Percentiles rank a stretch among this genome's conserved stretches.
Evolutionary conservation across 1,140 invertebrate species (phyloP).

Genomic region (Arctopsyche grandis): DNA sequence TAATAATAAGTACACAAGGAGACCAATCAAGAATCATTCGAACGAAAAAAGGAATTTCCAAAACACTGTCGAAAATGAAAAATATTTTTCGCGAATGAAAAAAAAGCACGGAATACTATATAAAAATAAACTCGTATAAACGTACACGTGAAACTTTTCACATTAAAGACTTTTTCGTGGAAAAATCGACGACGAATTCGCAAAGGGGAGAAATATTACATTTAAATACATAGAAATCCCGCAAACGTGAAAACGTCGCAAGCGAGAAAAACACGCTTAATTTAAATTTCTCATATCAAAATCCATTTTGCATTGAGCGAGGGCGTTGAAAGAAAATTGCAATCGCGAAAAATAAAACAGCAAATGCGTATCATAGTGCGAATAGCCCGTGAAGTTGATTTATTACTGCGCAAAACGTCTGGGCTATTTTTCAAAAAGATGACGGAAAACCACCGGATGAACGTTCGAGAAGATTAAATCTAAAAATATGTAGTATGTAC

Average conservation of each 20-base stretch:
- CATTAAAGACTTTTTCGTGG: conserved; percentile 13
- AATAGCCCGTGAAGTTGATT: conserved; percentile 8
- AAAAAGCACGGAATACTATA: not conserved
- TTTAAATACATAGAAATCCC: not conserved
- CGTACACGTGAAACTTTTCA: conserved; percentile 7
- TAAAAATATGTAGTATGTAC: too few relatives aligned
- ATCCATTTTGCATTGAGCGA: too few relatives aligned
- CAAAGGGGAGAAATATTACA: not conserved
- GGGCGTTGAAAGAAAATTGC: not conserved
- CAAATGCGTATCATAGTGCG: too few relatives aligned
- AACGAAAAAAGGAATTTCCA: not conserved
- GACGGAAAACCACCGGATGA: not conserved
- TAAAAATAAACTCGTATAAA: conserved; percentile 17
- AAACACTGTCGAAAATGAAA: not conserved
- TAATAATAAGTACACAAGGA: not conserved
- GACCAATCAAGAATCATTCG: conserved; percentile 13
- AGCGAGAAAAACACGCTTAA: not conserved
- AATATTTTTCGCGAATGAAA: not conserved
- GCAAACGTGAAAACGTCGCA: not conserved
- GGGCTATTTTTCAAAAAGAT: not conserved
- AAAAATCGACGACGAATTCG: not conserved
- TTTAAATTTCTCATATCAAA: not conserved
- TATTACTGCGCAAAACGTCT: conserved; percentile 14
- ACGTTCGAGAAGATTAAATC: not conserved
- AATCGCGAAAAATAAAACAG: not conserved